Evolutionary conservation across 2,888 invertebrate genomes (phyloP), one percentile per base, ranked within the genome.

Genomic region (Idaea dimidiata): DNA sequence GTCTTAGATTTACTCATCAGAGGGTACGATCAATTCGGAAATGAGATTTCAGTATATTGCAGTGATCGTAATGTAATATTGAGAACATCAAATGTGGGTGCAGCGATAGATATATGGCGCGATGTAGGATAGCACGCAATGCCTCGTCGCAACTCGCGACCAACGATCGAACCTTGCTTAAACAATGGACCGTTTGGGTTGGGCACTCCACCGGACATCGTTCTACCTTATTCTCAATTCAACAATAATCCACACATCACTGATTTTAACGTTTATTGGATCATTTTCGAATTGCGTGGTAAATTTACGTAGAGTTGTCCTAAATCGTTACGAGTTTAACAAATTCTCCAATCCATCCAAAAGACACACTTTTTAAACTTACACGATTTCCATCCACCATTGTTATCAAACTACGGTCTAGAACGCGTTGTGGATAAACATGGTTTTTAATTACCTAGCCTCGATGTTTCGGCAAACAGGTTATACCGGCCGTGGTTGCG

Each of bases 51-150:
- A 43, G 6, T 43, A 43, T 43, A 43, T 43, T 10, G 10, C 43
- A 43, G 32, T 10, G 43, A 8, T 8, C 43, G 8, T 43, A 43
- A 43, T 10, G 14, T 43, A 14, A 43, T 43, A 43, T 43, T 43
- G 43, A 43, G 7, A 43, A 43, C 71, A 79, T 79, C 76, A 64
- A 67, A 60, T 72, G 70, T 79, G 76, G 82, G 82, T 75, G 82
- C 80, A 81, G 82, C 72, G 68, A 73, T 75, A 76, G 68, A 73
- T 75, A 76, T 73, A 75, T 75, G 77, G 74, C 68, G 72, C 71
- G 71, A 66, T 66, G 69, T 68, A 68, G 66, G 67, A 71, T 72
- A 72, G 70, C 78, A 80, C 79, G 80, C 76, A 68, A 80, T 72
- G 75, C 72, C 73, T 71, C 67, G 69, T 67, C 68, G 54, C 70